Evolutionary conservation across 2,797 vertebrate species (phyloP), one percentile per base, ranked within the genome.

Genomic region (Lacerta bilineata): DNA sequence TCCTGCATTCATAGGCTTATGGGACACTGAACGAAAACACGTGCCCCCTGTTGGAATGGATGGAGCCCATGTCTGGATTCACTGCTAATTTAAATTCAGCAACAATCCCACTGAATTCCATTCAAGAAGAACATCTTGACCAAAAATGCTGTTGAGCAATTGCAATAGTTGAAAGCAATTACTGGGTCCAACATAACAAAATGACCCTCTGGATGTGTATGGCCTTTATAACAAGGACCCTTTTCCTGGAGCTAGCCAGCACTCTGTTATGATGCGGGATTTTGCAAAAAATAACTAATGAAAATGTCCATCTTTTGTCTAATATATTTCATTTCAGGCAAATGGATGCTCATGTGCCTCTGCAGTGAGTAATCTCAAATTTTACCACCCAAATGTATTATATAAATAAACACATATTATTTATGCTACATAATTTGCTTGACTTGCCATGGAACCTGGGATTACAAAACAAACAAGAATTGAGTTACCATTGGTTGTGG

Each of bases 21-120:
- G 71, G 71, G 33, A 10, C 25, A 74, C 8, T 84, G 71, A 84
- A 61, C 71, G 39, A 59, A 84, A 84, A 61, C 71, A 75, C 59
- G 27, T 29, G 23, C 41, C 23, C 74, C 83, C 33, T 72, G 33
- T 75, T 75, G 50, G 71, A 84, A 71, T 39, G 71, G 50, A 74
- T 84, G 71, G 76, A 43, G 18, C 25, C 27, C 76, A 77, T 46
- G 41, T 50, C 76, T 50, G 27, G 76, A 78, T 78, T 29, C 76
- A 50, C 29, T 78, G 43, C 41, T 78, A 78, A 29, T 10, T 78
- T 27, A 50, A 50, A 78, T 78, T 10, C 27, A 55, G 46, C 4
- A 1, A 27, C 27, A 66, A 82, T 20, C 43, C 50, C 71, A 75
- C 50, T 75, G 83, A 61, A 41, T 11, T 59, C 33, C 50, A 75